Evolutionary conservation across 2,113 vertebrate genomes (phyloP).

Genomic region (Xyrauchen texanus): DNA sequence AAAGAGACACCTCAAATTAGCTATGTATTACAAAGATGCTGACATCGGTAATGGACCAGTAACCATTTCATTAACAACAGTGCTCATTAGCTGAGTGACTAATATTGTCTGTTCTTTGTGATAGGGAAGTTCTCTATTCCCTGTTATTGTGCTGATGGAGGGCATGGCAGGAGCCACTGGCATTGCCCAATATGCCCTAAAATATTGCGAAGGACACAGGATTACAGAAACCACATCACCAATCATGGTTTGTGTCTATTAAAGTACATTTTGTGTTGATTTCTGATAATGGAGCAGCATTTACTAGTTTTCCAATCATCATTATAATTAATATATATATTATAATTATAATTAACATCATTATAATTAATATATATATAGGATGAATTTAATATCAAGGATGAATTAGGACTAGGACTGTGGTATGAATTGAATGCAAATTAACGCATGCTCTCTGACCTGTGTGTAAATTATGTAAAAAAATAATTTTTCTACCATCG

Average conservation of each 20-base stretch:
- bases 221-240: slow-evolving; percentile 4
- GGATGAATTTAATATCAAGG: too few relatives aligned
- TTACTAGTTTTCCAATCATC: too few relatives aligned
- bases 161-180: not conserved
- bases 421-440: too few relatives aligned
- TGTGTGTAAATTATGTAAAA: too few relatives aligned
- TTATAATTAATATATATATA: too few relatives aligned
- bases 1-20: slow-evolving; percentile 15
- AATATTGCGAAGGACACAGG: slow-evolving; percentile 9
- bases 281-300: too few relatives aligned
- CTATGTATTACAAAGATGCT: slow-evolving; percentile 9
- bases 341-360: too few relatives aligned
- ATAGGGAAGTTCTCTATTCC: slow-evolving; percentile 15
- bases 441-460: too few relatives aligned
- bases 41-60: not conserved
- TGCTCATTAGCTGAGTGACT: too few relatives aligned
- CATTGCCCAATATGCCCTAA: not conserved
- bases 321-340: too few relatives aligned
- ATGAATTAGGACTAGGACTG: too few relatives aligned
- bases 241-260: slow-evolving; percentile 6
- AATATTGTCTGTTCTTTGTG: not conserved
- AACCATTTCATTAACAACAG: not conserved
- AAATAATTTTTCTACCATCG: too few relatives aligned
- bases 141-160: slow-evolving; percentile 10
- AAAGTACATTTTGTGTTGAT: not conserved